Conservation (phyloP, 92 coral and sea anemone genomes). For the Phenganax marumi region DNA sequence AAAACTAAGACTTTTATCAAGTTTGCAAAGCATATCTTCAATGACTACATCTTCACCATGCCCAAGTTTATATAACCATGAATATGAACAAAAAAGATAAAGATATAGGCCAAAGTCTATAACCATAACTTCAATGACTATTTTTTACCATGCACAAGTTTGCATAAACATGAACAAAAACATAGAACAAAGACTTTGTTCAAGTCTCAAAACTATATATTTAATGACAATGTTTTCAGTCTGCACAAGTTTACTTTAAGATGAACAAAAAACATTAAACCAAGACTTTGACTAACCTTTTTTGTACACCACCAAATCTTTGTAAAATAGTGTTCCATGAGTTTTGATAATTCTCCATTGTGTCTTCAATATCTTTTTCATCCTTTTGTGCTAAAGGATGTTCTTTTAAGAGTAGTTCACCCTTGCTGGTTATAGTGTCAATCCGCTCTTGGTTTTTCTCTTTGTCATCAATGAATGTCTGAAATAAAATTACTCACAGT, state of each 20-base stretch:
- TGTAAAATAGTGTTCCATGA: constrained; percentile 33
- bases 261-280: background rate
- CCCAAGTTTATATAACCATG: too few species aligned
- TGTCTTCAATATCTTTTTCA: constrained; percentile 2
- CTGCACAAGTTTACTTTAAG: too few species aligned
- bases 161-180: too few species aligned
- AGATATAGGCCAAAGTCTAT: too few species aligned
- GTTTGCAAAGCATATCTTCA: too few species aligned
- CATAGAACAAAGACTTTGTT: background rate
- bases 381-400: constrained; percentile 38
- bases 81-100: too few species aligned
- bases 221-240: too few species aligned
- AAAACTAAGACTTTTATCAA: too few species aligned
- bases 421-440: constrained; percentile 4
- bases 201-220: background rate
- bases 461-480: constrained; percentile 28
- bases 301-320: constrained; percentile 7
- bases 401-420: constrained; percentile 20
- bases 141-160: too few species aligned
- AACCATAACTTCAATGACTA: too few species aligned
- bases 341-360: background rate
- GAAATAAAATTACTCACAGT: background rate
- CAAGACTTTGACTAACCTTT: constrained; percentile 6
- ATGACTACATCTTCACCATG: too few species aligned
- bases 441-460: constrained; percentile 32